These are phyloP conservation scores for Macquaria australasica DNA, from an alignment of 2,113 vertebrate species.

Conservation along the genomic window DNA sequence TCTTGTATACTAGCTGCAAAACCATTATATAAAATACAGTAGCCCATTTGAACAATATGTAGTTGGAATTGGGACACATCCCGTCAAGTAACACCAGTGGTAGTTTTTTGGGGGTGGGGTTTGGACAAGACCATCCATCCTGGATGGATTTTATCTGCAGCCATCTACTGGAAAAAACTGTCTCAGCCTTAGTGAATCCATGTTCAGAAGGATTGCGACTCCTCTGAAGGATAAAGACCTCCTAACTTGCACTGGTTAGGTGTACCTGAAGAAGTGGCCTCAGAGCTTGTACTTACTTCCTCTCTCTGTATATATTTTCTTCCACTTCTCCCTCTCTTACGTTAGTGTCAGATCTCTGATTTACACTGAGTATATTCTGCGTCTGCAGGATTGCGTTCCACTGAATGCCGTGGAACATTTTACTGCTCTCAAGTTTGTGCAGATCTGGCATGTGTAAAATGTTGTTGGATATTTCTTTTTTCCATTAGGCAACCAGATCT, in stretches of 20 bases:
- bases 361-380: slow-evolving; percentile 14
- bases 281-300: too few relatives aligned
- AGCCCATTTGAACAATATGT: not conserved
- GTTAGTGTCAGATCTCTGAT: not conserved
- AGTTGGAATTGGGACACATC: not conserved
- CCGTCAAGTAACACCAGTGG: not conserved
- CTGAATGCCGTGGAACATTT: slow-evolving; percentile 34
- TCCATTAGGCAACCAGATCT: slow-evolving; percentile 9
- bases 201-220: not conserved
- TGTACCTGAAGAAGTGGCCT: not conserved
- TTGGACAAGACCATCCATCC: not conserved
- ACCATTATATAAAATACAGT: not conserved
- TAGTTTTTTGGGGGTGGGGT: not conserved
- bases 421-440: not conserved
- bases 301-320: not conserved
- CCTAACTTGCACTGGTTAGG: not conserved
- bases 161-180: not conserved
- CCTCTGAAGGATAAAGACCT: not conserved
- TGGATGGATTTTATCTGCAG: not conserved
- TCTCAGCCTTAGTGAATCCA: not conserved
- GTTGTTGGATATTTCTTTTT: not conserved
- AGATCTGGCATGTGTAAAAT: slow-evolving; percentile 10
- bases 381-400: slow-evolving; percentile 7
- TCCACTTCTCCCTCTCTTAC: not conserved
- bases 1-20: not conserved